phyloP scores from a whole-genome alignment of 1,140 invertebrate species.

The Apis florea region DNA sequence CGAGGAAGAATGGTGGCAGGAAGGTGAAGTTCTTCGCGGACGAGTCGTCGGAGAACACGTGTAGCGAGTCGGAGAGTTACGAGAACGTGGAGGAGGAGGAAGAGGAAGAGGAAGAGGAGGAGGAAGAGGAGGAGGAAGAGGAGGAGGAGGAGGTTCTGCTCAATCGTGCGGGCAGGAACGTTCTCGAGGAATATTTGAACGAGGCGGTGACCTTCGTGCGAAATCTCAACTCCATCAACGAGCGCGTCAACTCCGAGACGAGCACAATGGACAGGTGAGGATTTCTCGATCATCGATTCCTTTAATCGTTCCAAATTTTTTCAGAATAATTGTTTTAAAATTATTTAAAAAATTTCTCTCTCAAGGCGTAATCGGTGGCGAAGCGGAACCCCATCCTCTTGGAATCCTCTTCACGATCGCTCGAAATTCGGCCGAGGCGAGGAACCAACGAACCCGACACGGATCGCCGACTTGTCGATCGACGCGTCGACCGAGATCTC shows the following conservation, averaged over 20 bases:
- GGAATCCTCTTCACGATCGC: conserved; percentile 35
- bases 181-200: conserved; percentile 66
- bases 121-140: neutral
- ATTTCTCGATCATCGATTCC: neutral
- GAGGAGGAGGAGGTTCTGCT: neutral
- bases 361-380: neutral
- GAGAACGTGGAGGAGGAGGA: conserved; percentile 32
- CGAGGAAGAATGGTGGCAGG: conserved; percentile 5
- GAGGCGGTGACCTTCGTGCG: conserved; percentile 69
- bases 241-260: conserved; percentile 55
- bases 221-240: conserved; percentile 69
- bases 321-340: neutral
- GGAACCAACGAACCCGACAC: too few species aligned
- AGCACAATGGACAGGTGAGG: conserved; percentile 43
- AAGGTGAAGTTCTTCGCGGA: conserved; percentile 45
- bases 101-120: neutral
- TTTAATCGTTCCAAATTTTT: neutral
- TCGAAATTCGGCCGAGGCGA: conserved; percentile 9
- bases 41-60: conserved; percentile 11
- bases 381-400: neutral
- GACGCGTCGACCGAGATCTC: conserved; percentile 46
- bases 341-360: neutral
- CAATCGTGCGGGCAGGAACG: conserved; percentile 28
- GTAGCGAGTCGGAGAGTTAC: conserved; percentile 44
- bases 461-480: too few species aligned